These are phyloP conservation scores for Megaceryle alcyon DNA, from an alignment of 2,797 vertebrate genomes.

Conservation along the genomic window DNA sequence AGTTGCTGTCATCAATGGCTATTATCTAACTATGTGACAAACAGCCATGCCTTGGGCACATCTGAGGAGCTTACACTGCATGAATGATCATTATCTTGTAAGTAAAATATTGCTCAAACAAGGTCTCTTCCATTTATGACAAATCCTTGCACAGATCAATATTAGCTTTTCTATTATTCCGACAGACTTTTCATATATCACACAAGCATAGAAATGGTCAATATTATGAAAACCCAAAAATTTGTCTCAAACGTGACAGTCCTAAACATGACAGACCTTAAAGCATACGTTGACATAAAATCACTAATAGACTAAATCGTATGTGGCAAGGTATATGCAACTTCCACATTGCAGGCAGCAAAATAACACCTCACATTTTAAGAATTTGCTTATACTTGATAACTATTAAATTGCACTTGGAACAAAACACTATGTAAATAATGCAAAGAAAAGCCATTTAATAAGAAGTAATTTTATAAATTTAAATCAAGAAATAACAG, in stretches of 20 bases:
- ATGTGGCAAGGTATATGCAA: neutral
- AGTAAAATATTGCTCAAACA: neutral
- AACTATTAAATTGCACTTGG: neutral
- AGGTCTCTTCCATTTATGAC: neutral
- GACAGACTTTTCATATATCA: neutral
- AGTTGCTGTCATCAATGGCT: conserved; percentile 13
- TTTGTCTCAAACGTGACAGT: neutral
- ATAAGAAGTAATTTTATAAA: neutral
- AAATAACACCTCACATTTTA: neutral
- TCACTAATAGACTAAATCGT: neutral
- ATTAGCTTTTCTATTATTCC: neutral
- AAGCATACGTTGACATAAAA: neutral
- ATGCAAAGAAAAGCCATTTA: neutral
- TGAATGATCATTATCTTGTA: neutral
- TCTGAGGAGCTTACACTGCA: neutral
- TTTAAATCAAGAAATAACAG: neutral
- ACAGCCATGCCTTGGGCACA: neutral
- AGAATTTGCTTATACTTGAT: neutral
- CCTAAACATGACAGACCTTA: neutral
- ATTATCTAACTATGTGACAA: conserved; percentile 41
- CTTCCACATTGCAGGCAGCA: neutral
- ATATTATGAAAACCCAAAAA: neutral
- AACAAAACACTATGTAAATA: neutral
- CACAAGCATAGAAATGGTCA: neutral
- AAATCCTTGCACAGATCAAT: neutral